Percentiles rank a stretch among this genome's conserved stretches.
These are phyloP conservation scores for Peromyscus maniculatus DNA, from an alignment of 2,113 vertebrate genomes.

Conservation along the genomic window DNA sequence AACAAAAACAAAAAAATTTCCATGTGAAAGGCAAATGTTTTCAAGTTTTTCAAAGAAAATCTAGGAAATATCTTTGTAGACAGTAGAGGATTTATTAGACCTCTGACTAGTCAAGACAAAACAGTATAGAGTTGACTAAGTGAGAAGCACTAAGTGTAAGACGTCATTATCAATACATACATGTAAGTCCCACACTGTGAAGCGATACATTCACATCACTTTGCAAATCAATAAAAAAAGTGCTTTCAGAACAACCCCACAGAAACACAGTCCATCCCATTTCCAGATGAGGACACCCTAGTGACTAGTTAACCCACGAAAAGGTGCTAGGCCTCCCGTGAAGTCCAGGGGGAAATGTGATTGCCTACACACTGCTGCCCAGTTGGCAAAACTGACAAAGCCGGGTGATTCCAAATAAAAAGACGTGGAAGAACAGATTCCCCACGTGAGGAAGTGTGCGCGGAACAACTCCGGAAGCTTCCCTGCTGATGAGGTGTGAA, in stretches of 20 bases:
- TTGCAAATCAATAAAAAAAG: slow-evolving; percentile 32
- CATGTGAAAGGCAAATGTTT: slow-evolving; percentile 21
- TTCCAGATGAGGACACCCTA: neutral
- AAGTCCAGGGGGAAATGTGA: neutral
- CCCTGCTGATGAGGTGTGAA: neutral
- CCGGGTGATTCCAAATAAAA: neutral
- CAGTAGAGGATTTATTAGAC: slow-evolving; percentile 19
- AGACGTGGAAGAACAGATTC: neutral
- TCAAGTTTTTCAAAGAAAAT: slow-evolving; percentile 35
- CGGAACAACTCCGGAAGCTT: neutral
- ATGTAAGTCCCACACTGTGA: neutral
- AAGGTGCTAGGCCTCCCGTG: neutral
- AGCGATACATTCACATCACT: neutral
- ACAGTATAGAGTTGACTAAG: neutral
- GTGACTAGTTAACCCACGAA: neutral
- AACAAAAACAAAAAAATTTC: neutral
- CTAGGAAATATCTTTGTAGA: neutral
- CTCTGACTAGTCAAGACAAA: neutral
- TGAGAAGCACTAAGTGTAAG: neutral
- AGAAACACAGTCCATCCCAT: neutral
- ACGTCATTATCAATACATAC: neutral
- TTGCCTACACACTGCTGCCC: neutral
- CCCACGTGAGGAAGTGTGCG: neutral
- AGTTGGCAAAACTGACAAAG: neutral
- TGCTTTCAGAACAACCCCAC: neutral